Conservation (phyloP, 2,888 invertebrate species). For the Flexamia atlantica region DNA sequence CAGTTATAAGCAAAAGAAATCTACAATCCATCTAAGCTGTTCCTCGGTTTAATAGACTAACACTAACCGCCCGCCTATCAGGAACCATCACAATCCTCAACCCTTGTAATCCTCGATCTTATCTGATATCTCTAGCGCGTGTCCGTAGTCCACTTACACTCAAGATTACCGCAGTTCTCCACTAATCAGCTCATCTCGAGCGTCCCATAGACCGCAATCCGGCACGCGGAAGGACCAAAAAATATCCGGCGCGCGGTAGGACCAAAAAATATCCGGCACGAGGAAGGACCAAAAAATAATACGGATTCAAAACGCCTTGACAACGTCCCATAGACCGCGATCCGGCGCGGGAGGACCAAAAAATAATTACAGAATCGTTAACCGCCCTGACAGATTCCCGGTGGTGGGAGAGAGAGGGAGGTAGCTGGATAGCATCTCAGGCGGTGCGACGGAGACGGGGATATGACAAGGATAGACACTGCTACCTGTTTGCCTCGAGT, state of each 20-base stretch:
- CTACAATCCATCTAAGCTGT: no score
- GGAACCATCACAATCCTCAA: background rate
- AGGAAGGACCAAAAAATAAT: slow-evolving; percentile 51
- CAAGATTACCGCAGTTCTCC: slow-evolving; percentile 44
- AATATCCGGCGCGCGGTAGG: slow-evolving; percentile 38
- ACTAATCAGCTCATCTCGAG: slow-evolving; percentile 43
- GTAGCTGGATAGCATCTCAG: slow-evolving; percentile 20
- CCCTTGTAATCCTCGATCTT: slow-evolving; percentile 19
- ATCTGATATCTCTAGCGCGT: slow-evolving; percentile 24
- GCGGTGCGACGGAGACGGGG: slow-evolving; percentile 24
- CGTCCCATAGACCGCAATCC: background rate
- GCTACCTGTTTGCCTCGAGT: slow-evolving; percentile 50
- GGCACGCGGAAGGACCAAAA: slow-evolving; percentile 40
- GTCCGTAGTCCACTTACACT: slow-evolving; percentile 40
- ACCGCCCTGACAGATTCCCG: slow-evolving; percentile 56
- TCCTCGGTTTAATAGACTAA: background rate
- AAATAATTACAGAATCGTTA: slow-evolving; percentile 57
- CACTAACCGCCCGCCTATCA: background rate
- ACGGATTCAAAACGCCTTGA: slow-evolving; percentile 53
- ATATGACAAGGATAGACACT: slow-evolving; percentile 47
- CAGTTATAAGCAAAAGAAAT: no score
- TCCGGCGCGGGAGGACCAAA: slow-evolving; percentile 36
- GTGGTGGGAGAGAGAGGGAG: slow-evolving; percentile 19
- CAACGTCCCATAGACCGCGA: slow-evolving; percentile 17
- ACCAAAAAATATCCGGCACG: slow-evolving; percentile 47